phyloP scores from a whole-genome alignment of 1,140 invertebrate genomes.

The Micrasema longulum region DNA sequence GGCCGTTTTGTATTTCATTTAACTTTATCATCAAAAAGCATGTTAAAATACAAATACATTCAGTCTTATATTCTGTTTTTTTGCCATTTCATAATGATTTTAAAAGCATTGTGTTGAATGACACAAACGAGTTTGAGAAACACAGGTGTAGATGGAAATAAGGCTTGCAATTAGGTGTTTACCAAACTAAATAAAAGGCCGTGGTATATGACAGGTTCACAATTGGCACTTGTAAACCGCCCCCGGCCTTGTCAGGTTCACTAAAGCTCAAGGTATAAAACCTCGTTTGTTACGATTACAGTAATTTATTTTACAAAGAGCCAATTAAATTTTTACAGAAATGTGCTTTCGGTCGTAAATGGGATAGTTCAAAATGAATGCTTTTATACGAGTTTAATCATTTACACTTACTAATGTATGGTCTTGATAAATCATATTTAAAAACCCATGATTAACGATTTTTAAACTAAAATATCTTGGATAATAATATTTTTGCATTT shows the following conservation, averaged over 20 bases:
- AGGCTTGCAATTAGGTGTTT: constrained; percentile 30
- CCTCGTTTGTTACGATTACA: constrained; percentile 27
- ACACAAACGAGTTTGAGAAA: no score
- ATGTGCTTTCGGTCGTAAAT: constrained; percentile 12
- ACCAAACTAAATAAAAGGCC: constrained; percentile 37
- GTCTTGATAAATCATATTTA: no score
- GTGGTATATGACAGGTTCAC: constrained; percentile 39
- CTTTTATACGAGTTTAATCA: constrained; percentile 4
- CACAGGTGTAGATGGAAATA: constrained; percentile 2
- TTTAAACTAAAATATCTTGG: no score
- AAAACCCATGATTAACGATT: no score
- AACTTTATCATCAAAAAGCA: no score
- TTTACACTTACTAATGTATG: not conserved
- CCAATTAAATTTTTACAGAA: constrained; percentile 21
- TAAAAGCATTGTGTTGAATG: no score
- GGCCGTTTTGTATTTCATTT: no score
- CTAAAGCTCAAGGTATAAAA: constrained; percentile 9
- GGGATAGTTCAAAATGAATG: not conserved
- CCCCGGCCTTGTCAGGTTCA: not conserved
- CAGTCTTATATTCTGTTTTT: no score
- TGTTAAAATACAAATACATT: no score
- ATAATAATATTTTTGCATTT: no score
- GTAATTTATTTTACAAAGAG: constrained; percentile 33
- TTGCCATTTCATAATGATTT: no score
- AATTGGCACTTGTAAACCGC: constrained; percentile 33